phyloP scores from a whole-genome alignment of 64 coral and sea anemone genomes.

The Montipora foliosa region DNA sequence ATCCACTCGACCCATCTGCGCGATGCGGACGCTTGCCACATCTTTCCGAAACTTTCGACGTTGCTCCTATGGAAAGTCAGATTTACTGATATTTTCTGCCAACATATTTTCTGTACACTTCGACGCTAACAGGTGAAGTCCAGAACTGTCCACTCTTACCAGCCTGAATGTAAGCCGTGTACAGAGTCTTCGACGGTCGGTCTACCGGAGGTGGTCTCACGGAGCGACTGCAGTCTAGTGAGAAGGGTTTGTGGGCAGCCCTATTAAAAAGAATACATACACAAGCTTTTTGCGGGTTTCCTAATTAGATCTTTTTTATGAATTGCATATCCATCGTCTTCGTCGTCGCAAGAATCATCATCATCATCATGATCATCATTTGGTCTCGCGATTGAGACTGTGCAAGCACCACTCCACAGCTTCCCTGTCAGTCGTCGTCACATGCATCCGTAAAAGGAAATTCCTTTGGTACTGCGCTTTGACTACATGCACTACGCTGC shows the following conservation, averaged over 20 bases:
- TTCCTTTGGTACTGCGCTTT: no score
- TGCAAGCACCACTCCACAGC: no score
- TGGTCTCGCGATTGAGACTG: no score
- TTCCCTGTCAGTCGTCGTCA: no score
- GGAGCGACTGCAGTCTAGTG: slow-evolving; percentile 61
- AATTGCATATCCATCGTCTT: neutral
- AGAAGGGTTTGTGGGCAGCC: slow-evolving; percentile 75
- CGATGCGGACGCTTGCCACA: neutral
- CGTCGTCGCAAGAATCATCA: no score
- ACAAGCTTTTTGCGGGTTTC: neutral
- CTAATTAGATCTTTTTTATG: neutral
- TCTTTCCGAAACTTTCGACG: neutral
- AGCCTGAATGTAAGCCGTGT: slow-evolving; percentile 69
- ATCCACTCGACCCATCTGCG: no score
- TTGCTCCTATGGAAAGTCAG: neutral
- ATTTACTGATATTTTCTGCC: slow-evolving; percentile 20
- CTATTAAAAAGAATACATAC: slow-evolving; percentile 37
- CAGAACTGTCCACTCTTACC: slow-evolving; percentile 36
- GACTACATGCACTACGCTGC: no score
- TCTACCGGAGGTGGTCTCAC: slow-evolving; percentile 78
- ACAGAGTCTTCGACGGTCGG: slow-evolving; percentile 57
- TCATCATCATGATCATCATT: no score
- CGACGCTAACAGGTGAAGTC: slow-evolving; percentile 31
- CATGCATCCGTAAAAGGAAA: no score
- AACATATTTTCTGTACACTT: slow-evolving; percentile 32